Evolutionary conservation across 2,888 invertebrate genomes (phyloP), one percentile per base, ranked within the genome.

Genomic region (Orthonychiurus folsomi): DNA sequence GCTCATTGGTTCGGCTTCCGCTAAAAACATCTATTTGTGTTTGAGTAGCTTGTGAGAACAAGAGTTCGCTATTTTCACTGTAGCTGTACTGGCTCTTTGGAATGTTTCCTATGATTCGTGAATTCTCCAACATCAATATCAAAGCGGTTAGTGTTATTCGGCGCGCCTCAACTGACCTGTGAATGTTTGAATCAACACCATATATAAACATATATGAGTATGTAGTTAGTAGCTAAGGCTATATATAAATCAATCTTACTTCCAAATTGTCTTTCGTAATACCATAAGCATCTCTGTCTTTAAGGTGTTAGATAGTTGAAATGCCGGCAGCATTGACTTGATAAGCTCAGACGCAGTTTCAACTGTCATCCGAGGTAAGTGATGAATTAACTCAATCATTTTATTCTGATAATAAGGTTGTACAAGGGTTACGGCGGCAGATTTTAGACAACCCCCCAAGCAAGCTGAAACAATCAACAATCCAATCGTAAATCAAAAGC

Each of bases 211-310:
- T 15, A 48, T 21, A 18, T 2, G 12, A 37, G 24, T 60, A 55
- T 23, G 23, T 27, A 26, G n/a, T 18, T 18, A n/a, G 28, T 27
- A 53, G 20, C 2, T 52, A 24, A 3, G 15, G 28, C 12, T 15
- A 59, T 5, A 24, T 54, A 15, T 18, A 18, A 18, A 3, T 54
- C 9, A n/a, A 5, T 47, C 61, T 18, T 66, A 72, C 68, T 69
- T 72, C 66, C 67, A 70, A 59, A 72, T 61, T 2, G 67, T 68
- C 60, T 72, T 72, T 9, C 72, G 53, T 0, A 70, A 27, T 23
- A 68, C 63, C n/a, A 69, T 61, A 56, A 72, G 58, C 9, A 70
- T 48, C 47, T 69, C 65, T 25, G 64, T 67, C 1, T 70, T 21
- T 0, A 72, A 57, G 47, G 59, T 65, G 12, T 64, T 60, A n/a